Evolutionary conservation across 1,140 invertebrate genomes (phyloP), one percentile per base, ranked within the genome.

Genomic region (Ectropis grisescens): DNA sequence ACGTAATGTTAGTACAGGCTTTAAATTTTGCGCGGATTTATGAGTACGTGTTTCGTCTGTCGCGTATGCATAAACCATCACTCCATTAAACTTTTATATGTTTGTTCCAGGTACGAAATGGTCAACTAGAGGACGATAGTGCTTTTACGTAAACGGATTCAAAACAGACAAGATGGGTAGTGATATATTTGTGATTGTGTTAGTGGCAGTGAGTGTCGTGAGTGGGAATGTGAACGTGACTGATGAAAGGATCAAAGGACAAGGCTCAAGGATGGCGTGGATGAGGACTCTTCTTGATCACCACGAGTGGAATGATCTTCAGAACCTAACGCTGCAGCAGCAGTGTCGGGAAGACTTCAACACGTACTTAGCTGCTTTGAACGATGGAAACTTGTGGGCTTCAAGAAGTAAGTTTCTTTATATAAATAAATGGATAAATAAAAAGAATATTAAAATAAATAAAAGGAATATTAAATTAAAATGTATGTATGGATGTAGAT

Each of bases 201-300:
- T 72, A 52, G 68, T 80, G 66, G 35, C 74, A 37, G 66, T 76
- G 50, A 62, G 70, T 78, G 64, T 52, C n/a, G 68, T 74, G 41
- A 44, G 62, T 71, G 72, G 51, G 1, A 57, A 54, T 44, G 55
- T 68, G 41, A 75, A 75, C 55, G 3, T 19, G 16, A 44, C 49
- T 5, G 10, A 41, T 28, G 41, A 8, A 19, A 8, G 3, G 16
- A 8, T 19, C 16, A 19, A 4, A 3, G 16, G 16, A 8, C 41
- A 29, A 6, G 36, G 38, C 8, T 76, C 83, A 2, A 60, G 81
- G 29, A 85, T 90, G 65, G 81, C 88, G 33, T 90, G 88, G 89
- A 62, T 91, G 37, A 78, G 70, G 29, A 80, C 85, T 36, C 59
- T 90, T 19, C 86, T 89, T 47, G 88, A 90, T 50, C 89, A 90